Base-by-base conservation (phyloP, 2,113 vertebrate species). In the Trogon surrucura region DNA sequence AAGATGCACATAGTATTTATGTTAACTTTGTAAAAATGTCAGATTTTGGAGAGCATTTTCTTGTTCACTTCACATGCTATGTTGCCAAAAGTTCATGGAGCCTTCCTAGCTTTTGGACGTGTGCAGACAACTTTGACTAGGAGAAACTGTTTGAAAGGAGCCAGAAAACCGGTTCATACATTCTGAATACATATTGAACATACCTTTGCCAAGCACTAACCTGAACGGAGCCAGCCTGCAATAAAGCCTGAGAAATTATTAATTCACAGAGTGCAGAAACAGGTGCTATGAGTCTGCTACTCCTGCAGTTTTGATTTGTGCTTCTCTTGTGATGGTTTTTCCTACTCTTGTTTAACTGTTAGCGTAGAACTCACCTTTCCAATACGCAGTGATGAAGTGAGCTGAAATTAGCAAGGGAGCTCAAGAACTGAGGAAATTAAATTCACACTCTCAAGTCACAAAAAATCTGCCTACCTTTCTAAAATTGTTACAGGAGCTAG, bases 91-190 rank as follows among this genome's bases (percentile, higher is more conserved):
- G 67, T 86, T 85, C 53, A n/a, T 32, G 36, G 65, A 94, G 34
- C 53, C 48, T 84, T 38, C 45, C 7, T 30, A 41, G 73, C 36
- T 78, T 93, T 91, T 79, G 67, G 65, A 71, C 0, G 2, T 51
- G 56, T 71, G 82, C 85, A 95, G 85, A 34, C 67, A 90, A 69
- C 23, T 88, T 82, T 81, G 83, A 78, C 4, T 8, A 73, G 79
- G 85, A 96, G 88, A n/a, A 66, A 62, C 10, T 15, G 19, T 48
- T 84, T 94, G 90, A 95, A 93, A 91, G 65, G 72, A 86, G 82
- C 77, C 88, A 96, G 74, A 93, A 67, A 56, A 41, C 23, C 1
- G 6, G 29, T 91, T 91, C 88, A 80, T 79, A 80, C 36, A 17
- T 72, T 88, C 78, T 67, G 80, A 84, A 64, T 53, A 64, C 65